A percentile compares a stretch with the other conserved stretches of the same genome.
These are phyloP conservation scores for Hemiscyllium ocellatum DNA, from an alignment of 2,113 vertebrate genomes.

Conservation along the genomic window DNA sequence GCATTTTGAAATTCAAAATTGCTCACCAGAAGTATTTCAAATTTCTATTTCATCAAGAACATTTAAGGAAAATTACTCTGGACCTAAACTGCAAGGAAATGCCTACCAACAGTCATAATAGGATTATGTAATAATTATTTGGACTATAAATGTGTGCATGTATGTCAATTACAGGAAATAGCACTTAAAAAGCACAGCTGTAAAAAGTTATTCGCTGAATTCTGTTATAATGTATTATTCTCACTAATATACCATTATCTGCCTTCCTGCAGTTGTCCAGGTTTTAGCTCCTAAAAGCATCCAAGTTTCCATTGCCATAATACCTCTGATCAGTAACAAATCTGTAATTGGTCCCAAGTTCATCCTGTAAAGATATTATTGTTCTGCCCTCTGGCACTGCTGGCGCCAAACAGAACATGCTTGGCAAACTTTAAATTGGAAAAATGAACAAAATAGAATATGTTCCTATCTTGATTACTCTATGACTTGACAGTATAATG, in stretches of 20 bases:
- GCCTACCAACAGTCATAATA: no score
- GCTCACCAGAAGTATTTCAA: neutral
- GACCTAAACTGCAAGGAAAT: no score
- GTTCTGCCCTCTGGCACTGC: neutral
- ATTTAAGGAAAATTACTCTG: no score
- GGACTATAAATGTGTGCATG: no score
- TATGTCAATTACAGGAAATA: no score
- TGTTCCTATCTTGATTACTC: neutral
- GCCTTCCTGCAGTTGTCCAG: neutral
- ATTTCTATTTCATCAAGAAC: neutral
- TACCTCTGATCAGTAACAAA: neutral
- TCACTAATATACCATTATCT: neutral
- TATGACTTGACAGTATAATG: neutral
- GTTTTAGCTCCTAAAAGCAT: neutral
- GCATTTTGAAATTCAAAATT: neutral
- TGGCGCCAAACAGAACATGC: neutral
- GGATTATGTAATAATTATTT: no score
- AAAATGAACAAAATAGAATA: neutral
- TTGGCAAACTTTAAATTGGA: neutral
- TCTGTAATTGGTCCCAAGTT: conserved; percentile 5
- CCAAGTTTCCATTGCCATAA: neutral
- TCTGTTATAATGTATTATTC: neutral
- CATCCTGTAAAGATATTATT: neutral
- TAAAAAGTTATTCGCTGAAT: neutral
- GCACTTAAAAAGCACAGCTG: no score